Conservation (phyloP, 2,888 invertebrate genomes). For the Diachrysia chrysitis region DNA sequence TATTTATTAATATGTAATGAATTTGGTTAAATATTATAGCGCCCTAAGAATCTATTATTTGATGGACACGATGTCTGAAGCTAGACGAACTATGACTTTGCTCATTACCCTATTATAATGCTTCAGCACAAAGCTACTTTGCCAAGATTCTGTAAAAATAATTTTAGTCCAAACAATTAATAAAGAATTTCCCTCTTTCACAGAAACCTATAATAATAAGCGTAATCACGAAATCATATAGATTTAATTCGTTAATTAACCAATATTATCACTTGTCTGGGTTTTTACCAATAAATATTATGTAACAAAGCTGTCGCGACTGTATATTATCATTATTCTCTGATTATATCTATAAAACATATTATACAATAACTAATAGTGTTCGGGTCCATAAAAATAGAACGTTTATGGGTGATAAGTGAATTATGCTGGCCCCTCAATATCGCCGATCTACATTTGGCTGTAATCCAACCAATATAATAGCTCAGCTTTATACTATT, state of each 20-base stretch:
- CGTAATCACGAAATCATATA: background rate
- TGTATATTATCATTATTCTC: constrained; percentile 14
- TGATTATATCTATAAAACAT: constrained; percentile 11
- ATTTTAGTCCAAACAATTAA: too few species aligned
- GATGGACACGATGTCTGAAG: too few species aligned
- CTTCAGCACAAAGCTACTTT: too few species aligned
- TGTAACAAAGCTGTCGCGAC: background rate
- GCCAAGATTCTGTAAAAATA: too few species aligned
- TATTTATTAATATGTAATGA: too few species aligned
- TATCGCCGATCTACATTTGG: constrained; percentile 68
- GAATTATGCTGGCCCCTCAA: constrained; percentile 64
- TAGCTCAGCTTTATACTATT: constrained; percentile 55
- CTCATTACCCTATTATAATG: too few species aligned
- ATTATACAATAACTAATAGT: constrained; percentile 24
- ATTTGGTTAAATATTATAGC: too few species aligned
- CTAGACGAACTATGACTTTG: too few species aligned
- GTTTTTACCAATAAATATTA: background rate
- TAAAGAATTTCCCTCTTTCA: background rate
- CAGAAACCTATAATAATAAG: background rate
- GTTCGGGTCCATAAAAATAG: constrained; percentile 43
- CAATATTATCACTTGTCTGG: background rate
- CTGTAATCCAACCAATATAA: constrained; percentile 67
- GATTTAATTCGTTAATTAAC: background rate
- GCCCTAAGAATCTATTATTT: too few species aligned
- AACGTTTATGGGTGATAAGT: constrained; percentile 55